Conservation (phyloP, 2,888 invertebrate species). For the Hydriomena furcata region DNA sequence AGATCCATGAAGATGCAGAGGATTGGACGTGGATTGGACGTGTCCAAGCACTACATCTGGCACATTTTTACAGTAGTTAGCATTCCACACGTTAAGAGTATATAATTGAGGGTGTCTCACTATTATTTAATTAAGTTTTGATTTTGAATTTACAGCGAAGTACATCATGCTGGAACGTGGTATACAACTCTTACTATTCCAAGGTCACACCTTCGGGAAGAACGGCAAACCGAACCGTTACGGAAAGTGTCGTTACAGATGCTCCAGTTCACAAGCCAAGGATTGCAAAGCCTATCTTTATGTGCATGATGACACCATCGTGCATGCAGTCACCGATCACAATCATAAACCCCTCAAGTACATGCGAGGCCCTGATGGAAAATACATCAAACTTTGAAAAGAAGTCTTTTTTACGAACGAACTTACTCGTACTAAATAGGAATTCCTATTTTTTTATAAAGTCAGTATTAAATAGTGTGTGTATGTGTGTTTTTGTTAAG, state of each 20-base stretch:
- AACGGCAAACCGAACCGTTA: constrained; percentile 2
- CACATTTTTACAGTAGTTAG: too few relatives aligned
- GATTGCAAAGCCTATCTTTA: constrained; percentile 13
- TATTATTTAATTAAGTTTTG: neutral
- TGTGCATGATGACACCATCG: neutral
- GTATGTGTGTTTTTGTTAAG: too few relatives aligned
- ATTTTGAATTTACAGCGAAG: constrained; percentile 1
- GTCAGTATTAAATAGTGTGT: too few relatives aligned
- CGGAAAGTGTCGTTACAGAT: constrained; percentile 18
- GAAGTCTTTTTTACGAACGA: too few relatives aligned
- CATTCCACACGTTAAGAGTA: too few relatives aligned
- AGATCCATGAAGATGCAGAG: too few relatives aligned
- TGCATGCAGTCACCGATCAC: neutral
- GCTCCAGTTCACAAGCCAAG: constrained; percentile 9
- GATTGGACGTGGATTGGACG: too few relatives aligned
- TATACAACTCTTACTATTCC: constrained; percentile 1
- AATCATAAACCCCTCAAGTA: constrained; percentile 19
- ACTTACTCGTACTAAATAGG: too few relatives aligned
- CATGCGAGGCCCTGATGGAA: neutral
- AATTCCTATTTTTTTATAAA: too few relatives aligned
- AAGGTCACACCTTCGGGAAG: constrained; percentile 13
- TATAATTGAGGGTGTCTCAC: too few relatives aligned
- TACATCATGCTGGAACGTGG: constrained; percentile 9
- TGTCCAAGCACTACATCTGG: too few relatives aligned
- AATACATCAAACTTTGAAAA: neutral